These are phyloP conservation scores for Drosophila busckii DNA, from an alignment of 1,140 invertebrate species.

Conservation along the genomic window DNA sequence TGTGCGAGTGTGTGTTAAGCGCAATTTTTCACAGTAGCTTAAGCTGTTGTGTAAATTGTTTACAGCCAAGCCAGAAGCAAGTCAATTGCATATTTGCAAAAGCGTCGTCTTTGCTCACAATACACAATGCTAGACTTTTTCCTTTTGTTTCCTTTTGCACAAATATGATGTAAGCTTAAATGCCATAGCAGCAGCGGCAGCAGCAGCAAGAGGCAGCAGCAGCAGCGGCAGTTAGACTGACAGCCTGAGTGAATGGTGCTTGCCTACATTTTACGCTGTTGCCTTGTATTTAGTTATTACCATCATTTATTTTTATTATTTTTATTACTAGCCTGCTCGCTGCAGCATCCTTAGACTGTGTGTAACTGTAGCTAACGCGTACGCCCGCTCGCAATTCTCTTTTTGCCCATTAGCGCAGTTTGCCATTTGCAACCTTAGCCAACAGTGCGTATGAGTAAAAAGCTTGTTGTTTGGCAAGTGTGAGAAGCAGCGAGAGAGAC, in stretches of 20 bases:
- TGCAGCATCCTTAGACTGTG: constrained; percentile 26
- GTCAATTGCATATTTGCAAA: constrained; percentile 38
- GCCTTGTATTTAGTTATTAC: constrained; percentile 59
- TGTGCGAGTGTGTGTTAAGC: background rate
- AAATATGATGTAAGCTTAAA: constrained; percentile 68
- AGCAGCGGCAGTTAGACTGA: no score
- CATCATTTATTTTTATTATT: constrained; percentile 68
- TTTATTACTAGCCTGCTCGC: no score
- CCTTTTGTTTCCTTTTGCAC: constrained; percentile 29
- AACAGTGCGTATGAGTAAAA: constrained; percentile 51
- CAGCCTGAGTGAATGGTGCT: no score
- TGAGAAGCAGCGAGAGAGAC: background rate
- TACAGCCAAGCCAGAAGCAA: constrained; percentile 31
- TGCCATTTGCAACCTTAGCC: constrained; percentile 57
- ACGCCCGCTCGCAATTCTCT: background rate
- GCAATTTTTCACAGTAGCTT: background rate
- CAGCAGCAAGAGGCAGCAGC: background rate
- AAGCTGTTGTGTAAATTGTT: constrained; percentile 28
- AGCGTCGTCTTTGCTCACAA: background rate
- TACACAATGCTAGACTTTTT: constrained; percentile 6
- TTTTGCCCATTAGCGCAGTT: background rate
- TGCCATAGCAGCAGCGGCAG: constrained; percentile 9
- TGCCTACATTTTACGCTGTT: no score
- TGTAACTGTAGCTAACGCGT: constrained; percentile 28
- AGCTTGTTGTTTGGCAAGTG: constrained; percentile 22